Evolutionary conservation across 2,888 invertebrate genomes (phyloP).

Genomic region (Norana najaformis): DNA sequence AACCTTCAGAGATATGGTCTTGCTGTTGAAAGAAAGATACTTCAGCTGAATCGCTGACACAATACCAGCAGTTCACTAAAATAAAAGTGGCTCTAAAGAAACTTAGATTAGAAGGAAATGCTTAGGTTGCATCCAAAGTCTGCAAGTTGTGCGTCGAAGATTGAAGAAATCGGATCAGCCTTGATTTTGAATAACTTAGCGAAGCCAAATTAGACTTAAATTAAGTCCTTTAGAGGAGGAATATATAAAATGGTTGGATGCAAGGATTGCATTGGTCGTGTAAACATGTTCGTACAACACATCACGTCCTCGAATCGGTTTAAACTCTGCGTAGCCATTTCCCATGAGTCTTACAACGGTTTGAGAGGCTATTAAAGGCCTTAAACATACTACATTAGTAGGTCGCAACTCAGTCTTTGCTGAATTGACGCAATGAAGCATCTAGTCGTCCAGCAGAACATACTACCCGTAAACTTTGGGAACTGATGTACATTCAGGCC

Average conservation of each 20-base stretch:
- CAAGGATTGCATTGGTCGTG: not conserved
- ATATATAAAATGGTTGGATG: not conserved
- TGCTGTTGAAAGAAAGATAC: not conserved
- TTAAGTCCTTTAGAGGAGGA: not conserved
- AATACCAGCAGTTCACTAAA: not conserved
- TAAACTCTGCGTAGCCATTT: not conserved
- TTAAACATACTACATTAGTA: not conserved
- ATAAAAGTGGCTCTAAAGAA: not conserved
- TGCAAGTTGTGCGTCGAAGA: not conserved
- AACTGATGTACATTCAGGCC: no score
- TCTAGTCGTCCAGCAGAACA: not conserved
- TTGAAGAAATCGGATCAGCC: not conserved
- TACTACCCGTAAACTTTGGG: not conserved
- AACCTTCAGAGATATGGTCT: no score
- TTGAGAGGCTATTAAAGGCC: not conserved
- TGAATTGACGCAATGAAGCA: not conserved
- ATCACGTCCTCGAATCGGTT: not conserved
- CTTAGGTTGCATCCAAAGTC: not conserved
- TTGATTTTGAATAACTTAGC: not conserved
- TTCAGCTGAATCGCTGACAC: no score
- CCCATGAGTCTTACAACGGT: not conserved
- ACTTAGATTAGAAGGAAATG: not conserved
- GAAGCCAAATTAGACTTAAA: no score
- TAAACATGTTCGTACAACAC: not conserved
- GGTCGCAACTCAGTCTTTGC: not conserved